Percentiles rank a stretch among this genome's conserved stretches.
These are phyloP conservation scores for Intellagama lesueurii DNA, from an alignment of 2,797 vertebrate species.

Conservation along the genomic window DNA sequence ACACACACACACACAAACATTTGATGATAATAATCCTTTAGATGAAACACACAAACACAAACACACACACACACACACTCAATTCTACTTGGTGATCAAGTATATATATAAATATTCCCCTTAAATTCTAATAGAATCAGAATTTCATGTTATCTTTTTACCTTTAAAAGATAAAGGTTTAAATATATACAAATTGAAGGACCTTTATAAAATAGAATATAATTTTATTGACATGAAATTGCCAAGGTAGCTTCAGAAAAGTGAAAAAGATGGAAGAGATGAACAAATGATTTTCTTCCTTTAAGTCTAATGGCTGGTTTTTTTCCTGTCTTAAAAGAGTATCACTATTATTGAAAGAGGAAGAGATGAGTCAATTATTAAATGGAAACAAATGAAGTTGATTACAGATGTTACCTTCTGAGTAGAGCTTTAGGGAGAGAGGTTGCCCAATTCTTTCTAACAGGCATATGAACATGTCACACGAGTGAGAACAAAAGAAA, in stretches of 20 bases:
- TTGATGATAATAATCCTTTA: constrained; percentile 69
- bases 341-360: not conserved
- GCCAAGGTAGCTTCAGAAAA: constrained; percentile 31
- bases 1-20: constrained; percentile 49
- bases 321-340: not conserved
- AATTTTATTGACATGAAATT: not conserved
- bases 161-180: constrained; percentile 66
- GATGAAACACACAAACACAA: constrained; percentile 21
- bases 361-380: not conserved
- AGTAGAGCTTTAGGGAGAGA: too few species aligned
- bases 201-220: constrained; percentile 58
- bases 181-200: constrained; percentile 67
- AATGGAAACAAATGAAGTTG: not conserved
- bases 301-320: not conserved
- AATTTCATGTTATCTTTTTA: constrained; percentile 37
- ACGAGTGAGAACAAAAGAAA: not conserved
- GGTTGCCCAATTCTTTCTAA: not conserved
- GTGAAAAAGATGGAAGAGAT: not conserved
- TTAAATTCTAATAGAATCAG: not conserved
- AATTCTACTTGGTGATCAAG: not conserved
- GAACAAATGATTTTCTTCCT: not conserved
- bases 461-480: not conserved
- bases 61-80: too few species aligned
- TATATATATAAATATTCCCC: not conserved
- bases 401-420: not conserved